Evolutionary conservation across 1,140 invertebrate genomes (phyloP), one percentile per base, ranked within the genome.

Genomic region (Coelopa frigida): DNA sequence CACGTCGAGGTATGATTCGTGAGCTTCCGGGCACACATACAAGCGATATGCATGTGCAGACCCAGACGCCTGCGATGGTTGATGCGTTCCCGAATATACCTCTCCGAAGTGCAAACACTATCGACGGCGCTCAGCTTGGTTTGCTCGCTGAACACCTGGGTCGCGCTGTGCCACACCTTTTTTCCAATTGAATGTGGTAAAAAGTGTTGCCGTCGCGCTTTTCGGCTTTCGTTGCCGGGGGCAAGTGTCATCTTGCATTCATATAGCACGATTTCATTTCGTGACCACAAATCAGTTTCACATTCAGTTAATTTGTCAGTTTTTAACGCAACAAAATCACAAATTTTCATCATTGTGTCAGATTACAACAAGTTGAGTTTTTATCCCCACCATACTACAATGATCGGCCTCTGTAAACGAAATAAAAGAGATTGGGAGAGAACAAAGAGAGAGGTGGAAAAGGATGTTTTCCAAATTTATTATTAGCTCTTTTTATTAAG

Each of bases 331-430:
- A 44, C 24, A 14, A 29, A 8, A 29, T 29, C 27, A 29, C n/a
- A 46, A 29, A 27, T 38, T 26, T 39, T 20, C 33, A 22, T 23
- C n/a, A 35, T 12, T 17, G 21, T 39, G 27, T 44, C 41, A 38
- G 21, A 22, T 48, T 32, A 44, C 15, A 18, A 33, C 24, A 36
- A 45, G 48, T 7, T 50, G 39, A 45, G 29, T 40, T 43, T 61
- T 67, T 65, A 61, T 67, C 64, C 63, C 64, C 64, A 68, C 63
- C 64, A 68, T 67, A 62, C 62, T 59, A 68, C 64, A 59, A 67
- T 62, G 62, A 59, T 55, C 64, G 64, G 64, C 64, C 64, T 68
- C 64, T 68, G 64, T 64, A 64, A 68, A 67, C 51, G 57, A 66
- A 61, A 67, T 53, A 52, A 52, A 47, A 54, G 52, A 60, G 48